phyloP scores from a whole-genome alignment of 2,797 vertebrate species.

The Macropus fuliginosus region DNA sequence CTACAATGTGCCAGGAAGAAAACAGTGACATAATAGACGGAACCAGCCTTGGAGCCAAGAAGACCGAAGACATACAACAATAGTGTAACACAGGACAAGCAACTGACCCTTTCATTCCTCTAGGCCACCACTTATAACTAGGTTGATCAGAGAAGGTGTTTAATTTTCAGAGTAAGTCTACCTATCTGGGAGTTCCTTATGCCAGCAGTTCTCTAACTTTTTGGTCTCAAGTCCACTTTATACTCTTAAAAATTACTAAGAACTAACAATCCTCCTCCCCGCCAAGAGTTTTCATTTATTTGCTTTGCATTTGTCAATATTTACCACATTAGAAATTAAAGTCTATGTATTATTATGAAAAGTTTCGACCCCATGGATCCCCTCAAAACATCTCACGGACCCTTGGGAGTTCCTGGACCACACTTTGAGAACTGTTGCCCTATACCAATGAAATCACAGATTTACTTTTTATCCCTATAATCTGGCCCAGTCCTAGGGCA shows the following conservation, averaged over 20 bases:
- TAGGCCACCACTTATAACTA: background rate
- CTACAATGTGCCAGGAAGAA: background rate
- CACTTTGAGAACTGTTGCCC: background rate
- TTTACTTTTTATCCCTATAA: background rate
- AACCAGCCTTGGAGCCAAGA: background rate
- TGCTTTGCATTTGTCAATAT: background rate
- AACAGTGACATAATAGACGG: background rate
- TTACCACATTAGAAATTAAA: background rate
- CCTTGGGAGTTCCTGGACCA: background rate
- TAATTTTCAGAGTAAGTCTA: background rate
- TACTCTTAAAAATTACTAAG: background rate
- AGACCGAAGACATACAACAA: background rate
- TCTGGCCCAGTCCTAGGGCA: too few relatives aligned
- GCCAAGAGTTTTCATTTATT: background rate
- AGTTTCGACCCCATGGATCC: background rate
- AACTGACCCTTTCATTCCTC: background rate
- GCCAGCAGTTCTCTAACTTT: background rate
- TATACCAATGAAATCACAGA: background rate
- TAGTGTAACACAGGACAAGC: background rate
- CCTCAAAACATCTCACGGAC: background rate
- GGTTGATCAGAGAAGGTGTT: background rate
- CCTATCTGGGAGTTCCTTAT: background rate
- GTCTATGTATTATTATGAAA: background rate
- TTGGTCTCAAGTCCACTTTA: background rate
- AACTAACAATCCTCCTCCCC: background rate